These are phyloP conservation scores for Ctenoplectra terminalis DNA, from an alignment of 1,140 invertebrate genomes.

Conservation along the genomic window DNA sequence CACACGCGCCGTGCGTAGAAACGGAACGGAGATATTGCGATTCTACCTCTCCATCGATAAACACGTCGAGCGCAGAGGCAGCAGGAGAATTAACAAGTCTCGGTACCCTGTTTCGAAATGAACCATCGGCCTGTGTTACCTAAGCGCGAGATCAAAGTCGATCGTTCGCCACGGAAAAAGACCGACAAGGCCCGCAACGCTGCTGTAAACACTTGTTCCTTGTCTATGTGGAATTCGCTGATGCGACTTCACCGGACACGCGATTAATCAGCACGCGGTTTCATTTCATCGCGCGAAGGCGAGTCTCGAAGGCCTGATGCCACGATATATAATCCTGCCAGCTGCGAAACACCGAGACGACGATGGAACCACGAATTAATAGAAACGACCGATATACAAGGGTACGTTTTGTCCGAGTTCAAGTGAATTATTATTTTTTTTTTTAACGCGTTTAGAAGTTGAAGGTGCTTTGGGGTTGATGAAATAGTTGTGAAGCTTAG, in stretches of 20 bases:
- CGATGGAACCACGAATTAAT: not conserved
- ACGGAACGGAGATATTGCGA: not conserved
- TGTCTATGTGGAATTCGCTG: conserved; percentile 35
- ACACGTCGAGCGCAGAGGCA: not conserved
- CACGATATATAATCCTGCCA: conserved; percentile 17
- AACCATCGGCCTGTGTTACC: conserved; percentile 4
- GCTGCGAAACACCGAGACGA: conserved; percentile 14
- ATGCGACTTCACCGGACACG: not conserved
- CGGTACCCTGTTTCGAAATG: not conserved
- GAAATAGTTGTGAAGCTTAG: too few relatives aligned
- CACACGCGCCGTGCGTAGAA: not conserved
- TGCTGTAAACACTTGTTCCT: conserved; percentile 38
- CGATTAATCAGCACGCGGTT: conserved; percentile 34
- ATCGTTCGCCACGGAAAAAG: not conserved
- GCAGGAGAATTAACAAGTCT: not conserved
- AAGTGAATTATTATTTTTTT: too few relatives aligned
- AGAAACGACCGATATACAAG: too few relatives aligned
- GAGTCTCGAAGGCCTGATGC: too few relatives aligned
- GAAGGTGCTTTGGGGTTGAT: too few relatives aligned
- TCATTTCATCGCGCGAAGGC: conserved; percentile 6
- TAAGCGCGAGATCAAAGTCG: conserved; percentile 29
- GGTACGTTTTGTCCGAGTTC: too few relatives aligned
- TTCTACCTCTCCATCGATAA: not conserved
- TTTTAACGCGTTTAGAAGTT: too few relatives aligned
- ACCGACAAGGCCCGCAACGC: not conserved